Evolutionary conservation across 2,797 vertebrate genomes (phyloP).

Genomic region (Pseudochaenichthys georgianus): DNA sequence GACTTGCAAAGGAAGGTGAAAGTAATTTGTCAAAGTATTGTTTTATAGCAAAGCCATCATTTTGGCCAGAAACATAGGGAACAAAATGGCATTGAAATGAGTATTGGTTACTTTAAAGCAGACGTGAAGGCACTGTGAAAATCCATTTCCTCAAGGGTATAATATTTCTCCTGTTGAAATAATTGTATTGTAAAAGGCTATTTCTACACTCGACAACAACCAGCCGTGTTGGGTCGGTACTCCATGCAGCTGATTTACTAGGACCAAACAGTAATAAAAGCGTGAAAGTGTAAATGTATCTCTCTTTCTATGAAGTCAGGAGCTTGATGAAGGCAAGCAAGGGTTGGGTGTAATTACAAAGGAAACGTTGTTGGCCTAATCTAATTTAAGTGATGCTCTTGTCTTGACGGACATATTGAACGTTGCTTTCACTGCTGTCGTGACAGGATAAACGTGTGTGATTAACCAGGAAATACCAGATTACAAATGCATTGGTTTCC

Average conservation of each 20-base stretch:
- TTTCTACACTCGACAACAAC: not conserved
- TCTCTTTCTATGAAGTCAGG: not conserved
- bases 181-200: constrained; percentile 13
- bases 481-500: not conserved
- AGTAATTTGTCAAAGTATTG: not conserved
- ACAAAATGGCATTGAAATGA: constrained; percentile 23
- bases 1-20: constrained; percentile 7
- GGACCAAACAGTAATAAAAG: not conserved
- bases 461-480: constrained; percentile 14
- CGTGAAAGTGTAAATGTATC: constrained; percentile 16
- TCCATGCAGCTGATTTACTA: not conserved
- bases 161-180: constrained; percentile 1
- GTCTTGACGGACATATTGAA: constrained; percentile 13
- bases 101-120: constrained; percentile 1
- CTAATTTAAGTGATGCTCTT: constrained; percentile 42
- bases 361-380: constrained; percentile 37
- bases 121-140: not conserved
- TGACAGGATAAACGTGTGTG: constrained; percentile 11
- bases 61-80: not conserved
- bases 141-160: constrained; percentile 21
- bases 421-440: not conserved
- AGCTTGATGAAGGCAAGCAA: not conserved
- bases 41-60: not conserved
- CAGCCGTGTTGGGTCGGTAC: not conserved
- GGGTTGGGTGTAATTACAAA: constrained; percentile 35